Base-by-base conservation (phyloP, 2,797 vertebrate species). In the Paratrypauchen microcephalus region DNA sequence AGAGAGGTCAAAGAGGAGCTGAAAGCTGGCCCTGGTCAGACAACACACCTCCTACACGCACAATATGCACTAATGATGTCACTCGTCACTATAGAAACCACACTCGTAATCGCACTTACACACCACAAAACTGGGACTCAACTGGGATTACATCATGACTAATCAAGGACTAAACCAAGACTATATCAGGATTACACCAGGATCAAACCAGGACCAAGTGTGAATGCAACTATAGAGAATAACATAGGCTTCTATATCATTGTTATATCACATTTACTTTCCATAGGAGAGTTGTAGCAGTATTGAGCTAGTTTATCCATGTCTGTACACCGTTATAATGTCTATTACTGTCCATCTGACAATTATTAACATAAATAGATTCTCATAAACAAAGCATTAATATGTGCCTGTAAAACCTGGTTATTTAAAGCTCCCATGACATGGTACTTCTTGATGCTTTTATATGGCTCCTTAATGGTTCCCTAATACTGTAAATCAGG, bases 1-100 rank as follows among this genome's bases (percentile, higher is more conserved):
- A 94, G 89, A 76, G 94, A 93, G 72, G 70, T 96, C 74, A 96
- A 95, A 75, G 95, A 97, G 71, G 90, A 91, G 79, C 87, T 96
- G 70, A 97, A 95, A 81, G 89, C 72, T 30, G 85, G 76, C 73
- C 79, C 94, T 75, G 96, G 97, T 98, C 87, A 82, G 90, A 64
- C 12, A 63, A 50, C 55, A 36, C 54, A 60, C 36, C 65, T 58
- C 39, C 19, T 23, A 23, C 36, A 12, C 30, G 11, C 59, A n/a
- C 39, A 45, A 21, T 21, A 28, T 8, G 13, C 36, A n/a, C 11
- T 16, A 12, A 45, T 23, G 59, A 39, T 41, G 59, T 45, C 60
- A 62, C 21, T 24, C 5, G 6, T 62, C 21, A 41, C 60, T 39
- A 62, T 23, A 41, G 60, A 45, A 45, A 62, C 60, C n/a, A 23